Percentiles rank a stretch among this genome's conserved stretches.
Evolutionary conservation across 2,888 invertebrate species (phyloP).

Genomic region (Brachyopa scutellaris): DNA sequence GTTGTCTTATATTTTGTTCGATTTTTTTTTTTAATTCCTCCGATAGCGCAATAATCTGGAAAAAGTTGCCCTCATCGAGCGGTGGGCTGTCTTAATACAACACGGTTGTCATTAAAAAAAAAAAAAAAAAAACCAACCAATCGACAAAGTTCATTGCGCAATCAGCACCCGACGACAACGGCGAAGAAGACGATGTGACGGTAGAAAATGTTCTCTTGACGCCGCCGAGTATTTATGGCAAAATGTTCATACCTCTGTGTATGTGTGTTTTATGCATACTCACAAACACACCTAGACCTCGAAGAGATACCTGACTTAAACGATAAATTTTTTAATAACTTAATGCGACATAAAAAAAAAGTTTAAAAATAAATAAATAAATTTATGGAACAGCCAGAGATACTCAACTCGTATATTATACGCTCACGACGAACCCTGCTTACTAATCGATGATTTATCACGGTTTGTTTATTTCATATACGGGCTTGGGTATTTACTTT

Average conservation of each 20-base stretch:
- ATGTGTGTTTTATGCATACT: slow-evolving; percentile 14
- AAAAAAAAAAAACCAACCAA: slow-evolving; percentile 7
- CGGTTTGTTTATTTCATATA: slow-evolving; percentile 59
- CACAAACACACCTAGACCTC: too few species aligned
- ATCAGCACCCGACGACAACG: slow-evolving; percentile 38
- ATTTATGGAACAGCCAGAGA: slow-evolving; percentile 29
- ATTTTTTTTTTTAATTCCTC: slow-evolving; percentile 20
- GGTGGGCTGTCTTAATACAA: slow-evolving; percentile 11
- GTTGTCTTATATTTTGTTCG: not conserved
- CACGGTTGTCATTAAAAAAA: not conserved
- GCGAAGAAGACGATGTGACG: not conserved
- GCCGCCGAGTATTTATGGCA: slow-evolving; percentile 40
- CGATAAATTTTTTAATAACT: slow-evolving; percentile 54
- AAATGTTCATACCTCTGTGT: not conserved
- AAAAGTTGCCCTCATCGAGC: not conserved
- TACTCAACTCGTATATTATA: not conserved
- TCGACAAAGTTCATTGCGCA: slow-evolving; percentile 50
- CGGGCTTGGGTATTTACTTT: slow-evolving; percentile 53
- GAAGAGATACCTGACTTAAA: slow-evolving; percentile 49
- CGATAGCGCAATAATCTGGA: slow-evolving; percentile 59
- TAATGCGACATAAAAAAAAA: slow-evolving; percentile 34
- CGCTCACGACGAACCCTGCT: slow-evolving; percentile 45
- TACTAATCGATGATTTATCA: slow-evolving; percentile 70
- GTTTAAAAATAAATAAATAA: slow-evolving; percentile 17
- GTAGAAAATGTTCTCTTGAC: slow-evolving; percentile 26